Base-by-base conservation (phyloP, 2,113 vertebrate genomes). In the Cepphus grylle region DNA sequence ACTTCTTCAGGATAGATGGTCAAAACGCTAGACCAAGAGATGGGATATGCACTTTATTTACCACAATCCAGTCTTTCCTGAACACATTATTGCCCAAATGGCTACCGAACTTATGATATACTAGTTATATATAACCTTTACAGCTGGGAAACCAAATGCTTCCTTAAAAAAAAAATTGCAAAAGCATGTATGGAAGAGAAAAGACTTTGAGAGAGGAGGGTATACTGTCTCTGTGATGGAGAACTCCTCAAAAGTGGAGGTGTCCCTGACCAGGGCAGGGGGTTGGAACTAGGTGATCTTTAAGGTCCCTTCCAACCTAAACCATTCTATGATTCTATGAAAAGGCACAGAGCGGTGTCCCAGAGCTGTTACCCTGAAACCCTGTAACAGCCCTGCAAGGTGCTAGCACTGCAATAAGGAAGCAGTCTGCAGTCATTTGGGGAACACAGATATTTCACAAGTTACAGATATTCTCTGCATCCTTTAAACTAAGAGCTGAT, bases 401-500 rank as follows among this genome's bases (percentile, higher is more conserved):
- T 55, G 12, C 5, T 55, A 65, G 19, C 1, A 2, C 61, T 40
- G 15, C 17, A 80, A 94, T 50, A 72, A 13, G 29, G 12, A 81
- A 16, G 10, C 30, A 34, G 34, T 32, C 55, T 55, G 26, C 3
- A 29, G 38, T 50, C 7, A 7, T 74, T 42, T 40, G 34, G 14
- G 29, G 17, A 76, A 49, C 9, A 42, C 0, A 0, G 20, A 5
- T 11, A 20, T 61, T 79, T 93, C 20, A 71, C 19, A 45, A 91
- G 12, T 38, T 59, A 67, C 42, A 55, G 6, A 32, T 22, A 49
- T 52, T 43, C 29, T 86, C 32, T 49, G 4, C 9, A 30, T 69
- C 43, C 62, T 69, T 87, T 30, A 67, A 38, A 77, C 8, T 34
- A 83, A 69, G 11, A 53, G 25, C 13, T 47, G 32, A 38, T 47